Evolutionary conservation across 2,888 invertebrate genomes (phyloP), one percentile per base, ranked within the genome.

Genomic region (Ophioninae sp.): DNA sequence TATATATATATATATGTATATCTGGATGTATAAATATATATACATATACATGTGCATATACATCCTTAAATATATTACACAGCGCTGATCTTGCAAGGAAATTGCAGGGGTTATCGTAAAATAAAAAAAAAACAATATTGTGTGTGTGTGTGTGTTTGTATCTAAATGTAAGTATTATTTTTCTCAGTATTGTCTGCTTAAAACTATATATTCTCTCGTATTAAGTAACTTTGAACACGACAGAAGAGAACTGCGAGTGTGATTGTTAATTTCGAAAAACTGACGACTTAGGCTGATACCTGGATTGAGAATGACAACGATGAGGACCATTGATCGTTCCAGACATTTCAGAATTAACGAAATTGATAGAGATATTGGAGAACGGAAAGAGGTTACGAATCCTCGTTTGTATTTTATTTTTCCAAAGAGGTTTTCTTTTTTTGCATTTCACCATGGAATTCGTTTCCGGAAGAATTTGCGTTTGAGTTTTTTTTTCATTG

Each of bases 241-340:
- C 20, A 20, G 20, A 20, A 59, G 20, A 59, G 20, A 22, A 17
- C 51, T 59, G 22, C 20, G 39, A 9, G 10, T 20, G 65, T 17
- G 20, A 30, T 51, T 51, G 51, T 65, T 64, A 39, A 41, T 61
- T 61, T 59, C 44, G 23, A 22, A 61, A 65, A 41, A 39, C n/a
- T 22, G 30, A 63, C 9, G 37, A 20, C 44, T 39, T 61, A 59
- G 56, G 39, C 37, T 63, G 39, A 37, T n/a, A 30, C 13, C 20
- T 59, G 51, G 51, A 51, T 2, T 51, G 17, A 39, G 17, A 73
- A 73, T 68, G 81, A 82, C 77, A 78, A 10, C 68, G 81, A 82
- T 78, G 78, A 78, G 73, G 73, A 78, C 73, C 77, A 78, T 78
- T 64, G 81, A 78, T 78, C 77, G 73, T 73, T n/a, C 22, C 22